Evolutionary conservation across 1,140 invertebrate genomes (phyloP).

Genomic region (Berghia stephanieae): DNA sequence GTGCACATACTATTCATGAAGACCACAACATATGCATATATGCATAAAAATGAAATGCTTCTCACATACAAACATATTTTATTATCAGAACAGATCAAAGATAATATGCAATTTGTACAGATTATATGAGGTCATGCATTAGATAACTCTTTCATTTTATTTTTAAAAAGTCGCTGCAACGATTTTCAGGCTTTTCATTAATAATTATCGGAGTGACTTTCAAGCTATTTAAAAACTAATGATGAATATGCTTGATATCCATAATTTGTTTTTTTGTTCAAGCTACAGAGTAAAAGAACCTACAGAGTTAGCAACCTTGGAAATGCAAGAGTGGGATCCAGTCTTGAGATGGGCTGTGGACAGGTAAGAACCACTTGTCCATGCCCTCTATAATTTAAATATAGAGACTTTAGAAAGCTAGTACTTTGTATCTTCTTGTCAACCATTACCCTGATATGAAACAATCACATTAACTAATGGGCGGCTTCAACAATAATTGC

Average conservation of each 20-base stretch:
- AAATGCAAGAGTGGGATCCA: slow-evolving; percentile 86
- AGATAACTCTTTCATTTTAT: no score
- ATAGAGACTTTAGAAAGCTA: not conserved
- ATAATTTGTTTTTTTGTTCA: not conserved
- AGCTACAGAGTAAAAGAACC: slow-evolving; percentile 62
- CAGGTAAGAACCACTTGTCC: slow-evolving; percentile 60
- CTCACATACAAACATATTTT: no score
- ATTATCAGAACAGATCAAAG: no score
- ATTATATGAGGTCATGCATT: not conserved
- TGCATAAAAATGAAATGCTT: no score
- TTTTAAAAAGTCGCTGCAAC: no score
- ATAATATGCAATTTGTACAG: not conserved
- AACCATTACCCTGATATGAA: not conserved
- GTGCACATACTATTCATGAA: no score
- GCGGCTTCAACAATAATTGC: not conserved
- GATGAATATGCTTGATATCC: not conserved
- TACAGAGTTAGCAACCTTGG: slow-evolving; percentile 74
- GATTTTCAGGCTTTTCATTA: no score
- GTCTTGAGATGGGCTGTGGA: slow-evolving; percentile 84
- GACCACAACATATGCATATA: no score
- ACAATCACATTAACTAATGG: not conserved
- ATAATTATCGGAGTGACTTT: no score
- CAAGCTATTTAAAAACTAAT: no score
- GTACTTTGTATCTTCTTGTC: not conserved
- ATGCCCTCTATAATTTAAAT: not conserved